Conservation (phyloP, 64 coral and sea anemone species). For the Montipora efflorescens region DNA sequence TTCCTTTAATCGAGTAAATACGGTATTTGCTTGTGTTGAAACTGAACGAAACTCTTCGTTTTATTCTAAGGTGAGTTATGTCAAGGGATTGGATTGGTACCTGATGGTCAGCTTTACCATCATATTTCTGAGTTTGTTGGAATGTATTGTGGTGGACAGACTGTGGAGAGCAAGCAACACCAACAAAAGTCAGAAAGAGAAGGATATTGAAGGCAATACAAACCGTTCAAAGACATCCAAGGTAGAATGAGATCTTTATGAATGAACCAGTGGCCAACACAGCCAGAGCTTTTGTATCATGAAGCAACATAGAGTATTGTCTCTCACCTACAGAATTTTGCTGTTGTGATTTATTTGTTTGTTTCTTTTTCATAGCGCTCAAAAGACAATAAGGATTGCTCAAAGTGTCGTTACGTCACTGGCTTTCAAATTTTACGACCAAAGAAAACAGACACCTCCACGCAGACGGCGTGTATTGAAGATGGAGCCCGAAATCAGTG, state of each 20-base stretch:
- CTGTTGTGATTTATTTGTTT: not conserved
- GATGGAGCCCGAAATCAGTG: not conserved
- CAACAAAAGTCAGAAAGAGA: not conserved
- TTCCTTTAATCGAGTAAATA: too few species aligned
- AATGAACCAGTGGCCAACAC: too few species aligned
- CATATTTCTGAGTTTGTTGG: constrained; percentile 85
- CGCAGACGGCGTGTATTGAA: not conserved
- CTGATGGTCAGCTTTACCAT: constrained; percentile 90
- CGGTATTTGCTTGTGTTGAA: too few species aligned
- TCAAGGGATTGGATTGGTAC: constrained; percentile 93
- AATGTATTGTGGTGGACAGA: constrained; percentile 86
- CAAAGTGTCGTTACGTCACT: constrained; percentile 16
- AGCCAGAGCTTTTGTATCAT: too few species aligned
- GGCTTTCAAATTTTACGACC: constrained; percentile 23
- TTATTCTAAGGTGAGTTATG: constrained; percentile 79
- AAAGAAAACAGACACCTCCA: constrained; percentile 6
- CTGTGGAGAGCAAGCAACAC: constrained; percentile 11
- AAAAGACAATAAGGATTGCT: not conserved
- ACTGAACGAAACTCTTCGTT: not conserved
- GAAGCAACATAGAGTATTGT: too few species aligned
- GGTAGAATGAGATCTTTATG: not conserved
- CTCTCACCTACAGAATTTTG: too few species aligned
- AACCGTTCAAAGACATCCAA: not conserved
- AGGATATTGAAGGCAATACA: not conserved
- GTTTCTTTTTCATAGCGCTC: not conserved